Evolutionary conservation across 2,888 invertebrate genomes (phyloP).

Genomic region (Oscheius sp.): DNA sequence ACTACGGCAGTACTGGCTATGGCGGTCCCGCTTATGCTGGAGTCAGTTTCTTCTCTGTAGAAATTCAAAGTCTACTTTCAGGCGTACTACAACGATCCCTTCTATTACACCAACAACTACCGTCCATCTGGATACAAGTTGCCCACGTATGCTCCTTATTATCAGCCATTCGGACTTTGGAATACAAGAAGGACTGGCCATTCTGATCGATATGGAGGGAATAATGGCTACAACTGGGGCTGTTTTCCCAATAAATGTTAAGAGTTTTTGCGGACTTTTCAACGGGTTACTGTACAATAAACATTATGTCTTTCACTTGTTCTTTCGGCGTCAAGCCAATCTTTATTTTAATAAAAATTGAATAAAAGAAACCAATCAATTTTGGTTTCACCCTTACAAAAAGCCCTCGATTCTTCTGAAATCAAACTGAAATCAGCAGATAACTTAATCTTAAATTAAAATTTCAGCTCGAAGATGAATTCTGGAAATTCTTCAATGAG

Average conservation of each 20-base stretch:
- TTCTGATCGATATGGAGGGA: conserved; percentile 30
- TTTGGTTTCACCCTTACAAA: no score
- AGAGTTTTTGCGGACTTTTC: neutral
- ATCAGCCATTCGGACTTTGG: conserved; percentile 8
- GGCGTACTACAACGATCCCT: conserved; percentile 16
- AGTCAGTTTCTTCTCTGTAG: neutral
- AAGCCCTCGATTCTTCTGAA: no score
- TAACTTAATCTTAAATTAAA: no score
- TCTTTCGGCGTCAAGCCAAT: no score
- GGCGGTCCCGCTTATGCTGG: conserved; percentile 15
- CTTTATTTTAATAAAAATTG: no score
- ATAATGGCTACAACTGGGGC: conserved; percentile 13
- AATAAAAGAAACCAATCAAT: no score
- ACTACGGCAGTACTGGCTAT: neutral
- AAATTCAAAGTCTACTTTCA: neutral
- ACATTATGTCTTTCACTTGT: conserved; percentile 5
- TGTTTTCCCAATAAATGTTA: conserved; percentile 28
- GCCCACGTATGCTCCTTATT: conserved; percentile 7
- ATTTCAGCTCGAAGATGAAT: no score
- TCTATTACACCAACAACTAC: conserved; percentile 12
- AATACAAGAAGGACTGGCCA: conserved; percentile 7
- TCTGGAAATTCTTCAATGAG: no score
- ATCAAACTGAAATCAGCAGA: no score
- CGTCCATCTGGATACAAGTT: conserved; percentile 7
- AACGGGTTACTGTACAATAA: conserved; percentile 1